Conservation (phyloP, 2,888 invertebrate species). For the Ennomos fuscantarius region DNA sequence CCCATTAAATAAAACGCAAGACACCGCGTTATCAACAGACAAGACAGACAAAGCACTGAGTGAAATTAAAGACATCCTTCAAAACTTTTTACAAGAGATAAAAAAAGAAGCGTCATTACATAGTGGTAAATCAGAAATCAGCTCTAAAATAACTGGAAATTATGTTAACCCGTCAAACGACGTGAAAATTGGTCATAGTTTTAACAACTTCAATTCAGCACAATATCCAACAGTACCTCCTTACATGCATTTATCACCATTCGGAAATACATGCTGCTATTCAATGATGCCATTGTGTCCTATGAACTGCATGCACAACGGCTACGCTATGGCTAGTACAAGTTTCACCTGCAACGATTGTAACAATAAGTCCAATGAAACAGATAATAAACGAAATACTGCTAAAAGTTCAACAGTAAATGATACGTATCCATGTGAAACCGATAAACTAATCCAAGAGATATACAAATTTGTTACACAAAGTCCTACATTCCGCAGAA, state of each 20-base stretch:
- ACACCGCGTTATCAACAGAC: conserved; percentile 52
- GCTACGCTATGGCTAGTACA: conserved; percentile 58
- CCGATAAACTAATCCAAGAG: conserved; percentile 73
- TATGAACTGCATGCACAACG: conserved; percentile 60
- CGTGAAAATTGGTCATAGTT: conserved; percentile 44
- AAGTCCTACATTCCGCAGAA: conserved; percentile 49
- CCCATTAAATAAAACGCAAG: conserved; percentile 58
- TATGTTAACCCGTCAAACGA: conserved; percentile 41
- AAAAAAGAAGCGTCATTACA: conserved; percentile 65
- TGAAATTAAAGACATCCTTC: conserved; percentile 76
- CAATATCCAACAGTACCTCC: conserved; percentile 49
- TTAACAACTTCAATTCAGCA: conserved; percentile 47
- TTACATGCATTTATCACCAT: conserved; percentile 46
- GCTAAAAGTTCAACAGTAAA: conserved; percentile 42
- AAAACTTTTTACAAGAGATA: conserved; percentile 71
- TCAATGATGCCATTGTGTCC: conserved; percentile 70
- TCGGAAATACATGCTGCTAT: conserved; percentile 68
- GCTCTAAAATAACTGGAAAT: conserved; percentile 43
- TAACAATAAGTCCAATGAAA: conserved; percentile 50
- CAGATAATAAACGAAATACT: conserved; percentile 41
- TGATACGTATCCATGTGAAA: conserved; percentile 52
- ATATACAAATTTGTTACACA: conserved; percentile 73
- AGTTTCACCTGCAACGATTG: conserved; percentile 66
- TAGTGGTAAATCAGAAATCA: conserved; percentile 54
- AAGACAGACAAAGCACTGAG: conserved; percentile 73